Percentiles rank a stretch among this genome's conserved stretches.
Evolutionary conservation across 2,113 vertebrate genomes (phyloP).

Genomic region (Tetraodon nigroviridis): DNA sequence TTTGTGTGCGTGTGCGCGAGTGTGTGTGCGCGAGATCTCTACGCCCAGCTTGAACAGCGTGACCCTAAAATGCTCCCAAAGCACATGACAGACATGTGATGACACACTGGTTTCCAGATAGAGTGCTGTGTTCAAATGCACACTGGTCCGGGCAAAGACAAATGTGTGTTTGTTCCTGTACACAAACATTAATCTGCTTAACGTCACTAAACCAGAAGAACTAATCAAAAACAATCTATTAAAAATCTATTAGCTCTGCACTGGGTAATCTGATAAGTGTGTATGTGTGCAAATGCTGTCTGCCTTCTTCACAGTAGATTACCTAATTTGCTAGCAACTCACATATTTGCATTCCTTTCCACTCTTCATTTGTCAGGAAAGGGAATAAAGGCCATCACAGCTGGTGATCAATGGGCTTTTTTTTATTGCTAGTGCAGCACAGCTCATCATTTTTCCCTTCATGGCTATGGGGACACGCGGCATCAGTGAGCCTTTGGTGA

Average conservation of each 20-base stretch:
- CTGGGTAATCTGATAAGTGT: constrained; percentile 67
- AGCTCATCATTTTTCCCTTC: too few relatives aligned
- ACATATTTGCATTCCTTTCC: constrained; percentile 54
- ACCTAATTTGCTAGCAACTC: constrained; percentile 58
- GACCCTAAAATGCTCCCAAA: constrained; percentile 25
- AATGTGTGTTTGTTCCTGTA: constrained; percentile 8
- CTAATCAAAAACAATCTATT: constrained; percentile 69
- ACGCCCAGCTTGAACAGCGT: neutral
- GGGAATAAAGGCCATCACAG: constrained; percentile 38
- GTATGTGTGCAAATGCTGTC: constrained; percentile 14
- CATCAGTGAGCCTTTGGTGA: constrained; percentile 24
- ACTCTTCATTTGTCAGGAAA: constrained; percentile 41
- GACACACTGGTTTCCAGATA: neutral
- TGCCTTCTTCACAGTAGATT: constrained; percentile 60
- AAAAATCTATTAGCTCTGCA: constrained; percentile 65
- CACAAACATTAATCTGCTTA: constrained; percentile 57
- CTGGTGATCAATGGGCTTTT: constrained; percentile 12
- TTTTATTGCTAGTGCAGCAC: too few relatives aligned
- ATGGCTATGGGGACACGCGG: too few relatives aligned
- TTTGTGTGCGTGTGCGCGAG: constrained; percentile 1
- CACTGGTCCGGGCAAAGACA: neutral
- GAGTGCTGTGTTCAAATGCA: constrained; percentile 12
- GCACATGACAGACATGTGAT: constrained; percentile 24
- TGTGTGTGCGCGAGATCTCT: neutral
- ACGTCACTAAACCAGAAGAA: constrained; percentile 53